These are phyloP conservation scores for Phalacrocorax brasilianus DNA, from an alignment of 2,113 vertebrate genomes.

Conservation along the genomic window DNA sequence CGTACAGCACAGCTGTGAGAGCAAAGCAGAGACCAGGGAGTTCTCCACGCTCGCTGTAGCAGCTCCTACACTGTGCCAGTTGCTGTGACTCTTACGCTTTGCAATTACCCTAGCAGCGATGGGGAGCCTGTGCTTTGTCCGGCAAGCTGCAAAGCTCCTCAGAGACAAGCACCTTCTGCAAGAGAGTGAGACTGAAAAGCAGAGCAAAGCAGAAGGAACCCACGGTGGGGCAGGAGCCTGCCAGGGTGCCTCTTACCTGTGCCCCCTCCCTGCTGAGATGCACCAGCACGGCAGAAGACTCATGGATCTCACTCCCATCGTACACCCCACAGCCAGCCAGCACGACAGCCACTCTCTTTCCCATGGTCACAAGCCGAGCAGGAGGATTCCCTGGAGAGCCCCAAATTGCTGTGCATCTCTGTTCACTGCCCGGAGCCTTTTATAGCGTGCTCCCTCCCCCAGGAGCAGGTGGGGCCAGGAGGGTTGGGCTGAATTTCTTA, in stretches of 20 bases:
- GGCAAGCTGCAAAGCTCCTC: not conserved
- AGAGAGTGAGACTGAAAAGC: not conserved
- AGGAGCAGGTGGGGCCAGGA: not conserved
- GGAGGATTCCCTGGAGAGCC: not conserved
- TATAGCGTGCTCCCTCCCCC: not conserved
- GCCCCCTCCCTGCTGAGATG: conserved; percentile 85
- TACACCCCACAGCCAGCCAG: conserved; percentile 86
- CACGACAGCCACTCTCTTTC: conserved; percentile 81
- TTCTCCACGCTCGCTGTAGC: accelerated
- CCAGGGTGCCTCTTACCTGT: conserved; percentile 70
- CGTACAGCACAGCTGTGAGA: accelerated
- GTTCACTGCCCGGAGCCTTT: not conserved
- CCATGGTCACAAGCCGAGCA: conserved; percentile 49
- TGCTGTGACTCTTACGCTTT: not conserved
- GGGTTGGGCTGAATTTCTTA: not conserved
- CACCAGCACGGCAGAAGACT: conserved; percentile 83
- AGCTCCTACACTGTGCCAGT: accelerated
- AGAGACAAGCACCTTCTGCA: not conserved
- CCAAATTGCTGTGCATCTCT: not conserved
- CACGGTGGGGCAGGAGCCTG: not conserved
- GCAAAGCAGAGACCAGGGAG: not conserved
- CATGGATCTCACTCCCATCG: conserved; percentile 86
- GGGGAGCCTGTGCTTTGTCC: not conserved
- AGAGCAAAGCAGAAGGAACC: not conserved
- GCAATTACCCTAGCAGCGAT: accelerated